These are phyloP conservation scores for Episyrphus balteatus DNA, from an alignment of 1,140 invertebrate species.

Conservation along the genomic window DNA sequence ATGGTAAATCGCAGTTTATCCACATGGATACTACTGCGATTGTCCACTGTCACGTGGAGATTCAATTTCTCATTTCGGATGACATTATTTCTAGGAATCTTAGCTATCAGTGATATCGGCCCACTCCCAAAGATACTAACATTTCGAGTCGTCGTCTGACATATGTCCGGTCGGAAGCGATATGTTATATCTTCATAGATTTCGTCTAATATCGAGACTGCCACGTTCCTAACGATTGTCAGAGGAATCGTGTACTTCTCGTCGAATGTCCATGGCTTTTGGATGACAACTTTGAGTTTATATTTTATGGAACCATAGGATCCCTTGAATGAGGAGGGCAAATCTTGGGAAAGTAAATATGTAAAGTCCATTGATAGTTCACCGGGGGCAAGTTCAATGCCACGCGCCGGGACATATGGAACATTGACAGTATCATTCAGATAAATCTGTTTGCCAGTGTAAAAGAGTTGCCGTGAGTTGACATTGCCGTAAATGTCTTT, in stretches of 20 bases:
- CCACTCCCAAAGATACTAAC: constrained; percentile 29
- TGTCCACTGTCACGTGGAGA: constrained; percentile 31
- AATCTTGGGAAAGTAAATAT: constrained; percentile 16
- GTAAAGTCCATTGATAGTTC: constrained; percentile 28
- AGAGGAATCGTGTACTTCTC: constrained; percentile 29
- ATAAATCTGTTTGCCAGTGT: constrained; percentile 33
- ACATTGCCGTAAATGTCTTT: constrained; percentile 9
- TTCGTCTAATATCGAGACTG: constrained; percentile 13
- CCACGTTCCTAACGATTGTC: constrained; percentile 26
- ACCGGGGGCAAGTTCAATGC: constrained; percentile 23
- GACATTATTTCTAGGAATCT: constrained; percentile 25
- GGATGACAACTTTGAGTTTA: constrained; percentile 31
- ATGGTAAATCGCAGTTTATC: constrained; percentile 31
- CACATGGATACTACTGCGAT: constrained; percentile 31
- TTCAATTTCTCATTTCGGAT: constrained; percentile 27
- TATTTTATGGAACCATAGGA: constrained; percentile 33
- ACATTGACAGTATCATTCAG: constrained; percentile 23
- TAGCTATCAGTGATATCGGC: constrained; percentile 27
- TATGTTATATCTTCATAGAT: no score
- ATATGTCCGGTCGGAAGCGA: constrained; percentile 26
- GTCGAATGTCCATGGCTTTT: constrained; percentile 30
- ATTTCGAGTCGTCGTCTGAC: constrained; percentile 20
- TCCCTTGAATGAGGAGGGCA: constrained; percentile 30
- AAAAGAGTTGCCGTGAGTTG: constrained; percentile 25
- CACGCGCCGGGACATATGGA: constrained; percentile 27